A percentile compares a stretch with the other conserved stretches of the same genome.
Conservation (phyloP, 2,888 invertebrate species). For the Synanthedon myopaeformis region DNA sequence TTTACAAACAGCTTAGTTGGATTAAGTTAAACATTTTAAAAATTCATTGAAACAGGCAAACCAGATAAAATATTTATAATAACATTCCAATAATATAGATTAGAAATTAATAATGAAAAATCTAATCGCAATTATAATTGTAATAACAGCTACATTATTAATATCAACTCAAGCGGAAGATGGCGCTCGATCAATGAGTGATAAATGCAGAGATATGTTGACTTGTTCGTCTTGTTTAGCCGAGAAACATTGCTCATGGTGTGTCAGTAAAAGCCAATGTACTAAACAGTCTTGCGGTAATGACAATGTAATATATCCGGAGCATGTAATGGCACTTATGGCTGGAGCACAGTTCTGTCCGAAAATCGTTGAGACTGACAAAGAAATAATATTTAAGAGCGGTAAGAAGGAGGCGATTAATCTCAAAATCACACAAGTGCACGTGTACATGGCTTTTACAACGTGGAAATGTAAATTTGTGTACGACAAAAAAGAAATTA, state of each 20-base stretch:
- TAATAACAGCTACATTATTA: not conserved
- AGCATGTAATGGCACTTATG: constrained; percentile 33
- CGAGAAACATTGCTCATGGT: constrained; percentile 40
- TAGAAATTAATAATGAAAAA: not conserved
- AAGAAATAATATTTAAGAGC: constrained; percentile 26
- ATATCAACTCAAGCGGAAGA: not conserved
- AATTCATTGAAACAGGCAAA: not conserved
- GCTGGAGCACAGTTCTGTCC: constrained; percentile 47
- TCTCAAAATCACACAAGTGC: constrained; percentile 48
- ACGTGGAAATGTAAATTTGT: constrained; percentile 43
- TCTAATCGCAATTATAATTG: not conserved
- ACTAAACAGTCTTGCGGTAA: constrained; percentile 45
- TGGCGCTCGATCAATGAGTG: constrained; percentile 8
- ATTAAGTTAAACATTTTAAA: not conserved
- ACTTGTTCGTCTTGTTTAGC: constrained; percentile 39
- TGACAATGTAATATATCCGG: constrained; percentile 47
- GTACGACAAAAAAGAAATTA: constrained; percentile 20
- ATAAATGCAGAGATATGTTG: constrained; percentile 17
- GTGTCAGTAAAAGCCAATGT: constrained; percentile 48
- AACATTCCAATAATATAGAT: not conserved
- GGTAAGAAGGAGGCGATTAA: constrained; percentile 28
- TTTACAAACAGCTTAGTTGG: not conserved
- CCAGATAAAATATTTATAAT: not conserved
- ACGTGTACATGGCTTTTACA: constrained; percentile 53
- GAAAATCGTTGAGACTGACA: constrained; percentile 28